Evolutionary conservation across 2,113 vertebrate genomes (phyloP).

Genomic region (Xiphophorus maculatus): DNA sequence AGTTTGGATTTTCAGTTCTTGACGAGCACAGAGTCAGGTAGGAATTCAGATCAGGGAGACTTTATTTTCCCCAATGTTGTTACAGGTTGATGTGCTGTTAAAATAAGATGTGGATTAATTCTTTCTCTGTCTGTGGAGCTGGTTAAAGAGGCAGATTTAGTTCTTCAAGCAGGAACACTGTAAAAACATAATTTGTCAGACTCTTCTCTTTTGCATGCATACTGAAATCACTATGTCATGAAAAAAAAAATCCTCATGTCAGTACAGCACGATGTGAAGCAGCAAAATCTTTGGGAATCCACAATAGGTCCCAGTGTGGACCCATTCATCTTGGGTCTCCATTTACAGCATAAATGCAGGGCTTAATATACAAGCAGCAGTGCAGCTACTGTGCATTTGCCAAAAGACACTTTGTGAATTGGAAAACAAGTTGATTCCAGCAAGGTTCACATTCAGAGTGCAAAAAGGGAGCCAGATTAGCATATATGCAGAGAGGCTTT

Average conservation of each 20-base stretch:
- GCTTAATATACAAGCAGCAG: constrained; percentile 19
- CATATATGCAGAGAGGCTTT: constrained; percentile 75
- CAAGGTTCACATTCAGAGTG: constrained; percentile 63
- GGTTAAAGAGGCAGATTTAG: constrained; percentile 23
- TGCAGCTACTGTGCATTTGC: constrained; percentile 29
- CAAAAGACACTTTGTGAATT: constrained; percentile 30
- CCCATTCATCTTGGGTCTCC: constrained; percentile 21
- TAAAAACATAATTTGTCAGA: constrained; percentile 40
- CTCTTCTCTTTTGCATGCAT: constrained; percentile 20
- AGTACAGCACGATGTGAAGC: constrained; percentile 37
- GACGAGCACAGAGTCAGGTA: background rate
- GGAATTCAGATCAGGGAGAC: constrained; percentile 12
- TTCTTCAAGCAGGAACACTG: constrained; percentile 17
- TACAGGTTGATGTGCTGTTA: constrained; percentile 24
- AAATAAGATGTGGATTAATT: constrained; percentile 21
- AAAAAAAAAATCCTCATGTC: constrained; percentile 44
- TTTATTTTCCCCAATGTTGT: constrained; percentile 1
- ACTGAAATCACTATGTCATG: constrained; percentile 9
- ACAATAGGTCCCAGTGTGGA: constrained; percentile 23
- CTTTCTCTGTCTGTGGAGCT: constrained; percentile 43
- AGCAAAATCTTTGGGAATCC: constrained; percentile 35
- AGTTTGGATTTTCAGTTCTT: constrained; percentile 7
- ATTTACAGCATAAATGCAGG: constrained; percentile 11
- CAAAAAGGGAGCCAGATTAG: constrained; percentile 70
- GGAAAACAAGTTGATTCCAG: constrained; percentile 63